These are phyloP conservation scores for Leptopilina drosophilae DNA, from an alignment of 2,888 invertebrate genomes.

Conservation along the genomic window DNA sequence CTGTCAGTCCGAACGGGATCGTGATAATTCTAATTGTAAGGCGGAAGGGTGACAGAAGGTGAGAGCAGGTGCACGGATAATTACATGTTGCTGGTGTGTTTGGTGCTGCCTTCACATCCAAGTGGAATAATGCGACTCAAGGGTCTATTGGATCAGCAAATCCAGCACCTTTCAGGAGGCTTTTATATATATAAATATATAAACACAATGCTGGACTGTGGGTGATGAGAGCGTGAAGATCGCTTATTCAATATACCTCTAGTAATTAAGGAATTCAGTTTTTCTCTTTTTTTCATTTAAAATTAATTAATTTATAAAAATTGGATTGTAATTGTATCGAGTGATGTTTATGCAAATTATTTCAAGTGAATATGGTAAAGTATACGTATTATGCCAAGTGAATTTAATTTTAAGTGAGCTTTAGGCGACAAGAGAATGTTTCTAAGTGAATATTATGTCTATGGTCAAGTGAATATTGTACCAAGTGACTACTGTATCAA, in stretches of 20 bases:
- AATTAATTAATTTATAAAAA: too few species aligned
- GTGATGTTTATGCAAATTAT: too few species aligned
- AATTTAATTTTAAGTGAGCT: too few species aligned
- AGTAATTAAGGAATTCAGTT: too few species aligned
- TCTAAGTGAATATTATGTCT: too few species aligned
- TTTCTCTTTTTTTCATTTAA: too few species aligned
- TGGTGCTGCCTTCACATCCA: conserved; percentile 63
- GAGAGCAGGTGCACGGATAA: conserved; percentile 66
- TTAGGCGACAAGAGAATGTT: too few species aligned
- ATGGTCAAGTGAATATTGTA: too few species aligned
- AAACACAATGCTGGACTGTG: conserved; percentile 14
- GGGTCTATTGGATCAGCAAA: conserved; percentile 19
- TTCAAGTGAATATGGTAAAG: too few species aligned
- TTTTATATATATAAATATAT: not conserved
- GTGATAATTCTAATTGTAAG: conserved; percentile 32
- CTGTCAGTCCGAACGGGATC: not conserved
- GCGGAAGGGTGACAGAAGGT: conserved; percentile 27
- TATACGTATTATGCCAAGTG: too few species aligned
- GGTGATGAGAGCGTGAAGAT: not conserved
- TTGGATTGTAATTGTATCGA: too few species aligned
- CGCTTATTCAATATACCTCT: not conserved
- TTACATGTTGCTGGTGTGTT: conserved; percentile 61
- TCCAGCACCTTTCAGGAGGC: conserved; percentile 13
- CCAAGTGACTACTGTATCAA: too few species aligned
- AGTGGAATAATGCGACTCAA: conserved; percentile 65